Percentiles rank a stretch among this genome's conserved stretches.
Conservation (phyloP, 92 coral and sea anemone species). For the Plumapathes pennacea region DNA sequence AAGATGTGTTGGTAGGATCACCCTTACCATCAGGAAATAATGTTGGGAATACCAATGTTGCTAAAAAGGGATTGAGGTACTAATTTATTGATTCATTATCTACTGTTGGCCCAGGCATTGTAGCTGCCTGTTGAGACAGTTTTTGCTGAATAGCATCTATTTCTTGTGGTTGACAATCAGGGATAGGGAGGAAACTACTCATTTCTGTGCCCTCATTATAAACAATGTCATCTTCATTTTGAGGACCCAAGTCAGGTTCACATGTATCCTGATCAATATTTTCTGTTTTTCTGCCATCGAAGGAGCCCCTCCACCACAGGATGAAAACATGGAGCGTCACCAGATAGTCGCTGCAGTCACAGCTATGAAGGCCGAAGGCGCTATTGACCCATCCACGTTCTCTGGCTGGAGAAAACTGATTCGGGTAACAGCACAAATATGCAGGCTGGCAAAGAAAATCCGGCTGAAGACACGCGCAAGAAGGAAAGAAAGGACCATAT, state of each 20-base stretch:
- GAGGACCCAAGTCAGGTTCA: slow-evolving; percentile 23
- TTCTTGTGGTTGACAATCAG: slow-evolving; percentile 33
- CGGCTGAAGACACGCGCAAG: no score
- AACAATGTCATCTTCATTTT: slow-evolving; percentile 34
- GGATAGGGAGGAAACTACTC: slow-evolving; percentile 46
- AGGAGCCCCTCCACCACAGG: slow-evolving; percentile 3
- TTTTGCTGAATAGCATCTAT: slow-evolving; percentile 45
- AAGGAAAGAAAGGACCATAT: slow-evolving; percentile 2
- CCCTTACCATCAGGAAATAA: slow-evolving; percentile 57
- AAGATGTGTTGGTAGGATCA: slow-evolving; percentile 46
- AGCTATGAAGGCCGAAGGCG: background rate
- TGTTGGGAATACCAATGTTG: slow-evolving; percentile 64
- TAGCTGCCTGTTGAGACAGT: slow-evolving; percentile 11
- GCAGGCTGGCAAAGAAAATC: slow-evolving; percentile 9
- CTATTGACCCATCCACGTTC: background rate
- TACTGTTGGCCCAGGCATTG: slow-evolving; percentile 47
- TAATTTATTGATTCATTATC: slow-evolving; percentile 55
- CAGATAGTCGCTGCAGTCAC: slow-evolving; percentile 15
- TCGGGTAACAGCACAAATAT: slow-evolving; percentile 20
- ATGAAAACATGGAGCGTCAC: slow-evolving; percentile 21
- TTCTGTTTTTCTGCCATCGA: no score
- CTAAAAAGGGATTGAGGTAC: slow-evolving; percentile 53
- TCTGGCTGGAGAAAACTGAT: slow-evolving; percentile 18
- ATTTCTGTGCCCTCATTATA: slow-evolving; percentile 34
- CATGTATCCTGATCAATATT: slow-evolving; percentile 1